Conservation (phyloP, 2,797 vertebrate genomes). For the Tapera naevia region DNA sequence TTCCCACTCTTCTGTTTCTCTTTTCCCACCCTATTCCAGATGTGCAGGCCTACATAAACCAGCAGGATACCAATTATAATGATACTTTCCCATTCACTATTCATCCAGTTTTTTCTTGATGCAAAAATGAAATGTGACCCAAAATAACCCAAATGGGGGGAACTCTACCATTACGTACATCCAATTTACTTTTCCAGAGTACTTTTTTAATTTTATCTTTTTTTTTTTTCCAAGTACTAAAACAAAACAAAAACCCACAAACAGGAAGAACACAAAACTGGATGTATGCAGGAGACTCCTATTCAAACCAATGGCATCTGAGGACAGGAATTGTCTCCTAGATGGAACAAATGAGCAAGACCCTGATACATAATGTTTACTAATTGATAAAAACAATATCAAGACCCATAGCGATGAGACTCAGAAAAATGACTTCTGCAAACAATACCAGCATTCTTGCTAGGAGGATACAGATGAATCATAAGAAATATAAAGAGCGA, state of each 20-base stretch:
- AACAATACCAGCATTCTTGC: constrained; percentile 6
- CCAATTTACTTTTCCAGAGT: constrained; percentile 41
- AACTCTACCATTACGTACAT: neutral
- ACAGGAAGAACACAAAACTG: neutral
- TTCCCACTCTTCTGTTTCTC: constrained; percentile 58
- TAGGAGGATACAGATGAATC: neutral
- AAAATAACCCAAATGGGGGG: constrained; percentile 30
- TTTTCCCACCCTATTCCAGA: constrained; percentile 68
- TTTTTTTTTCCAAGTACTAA: neutral
- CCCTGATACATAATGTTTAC: neutral
- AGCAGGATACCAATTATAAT: constrained; percentile 66
- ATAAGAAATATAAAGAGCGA: neutral
- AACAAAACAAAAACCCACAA: neutral
- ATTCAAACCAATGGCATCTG: constrained; percentile 31
- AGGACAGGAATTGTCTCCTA: constrained; percentile 36
- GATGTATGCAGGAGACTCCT: constrained; percentile 14
- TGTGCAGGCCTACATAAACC: constrained; percentile 68
- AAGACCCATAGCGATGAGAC: neutral
- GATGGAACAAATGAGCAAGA: constrained; percentile 31
- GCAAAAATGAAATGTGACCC: constrained; percentile 67
- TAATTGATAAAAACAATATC: constrained; percentile 30
- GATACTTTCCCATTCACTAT: constrained; percentile 65
- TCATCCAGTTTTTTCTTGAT: constrained; percentile 67
- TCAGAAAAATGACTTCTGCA: constrained; percentile 26
- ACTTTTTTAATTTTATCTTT: neutral